These are phyloP conservation scores for Dryoscopus gambensis DNA, from an alignment of 2,113 vertebrate genomes.

Conservation along the genomic window DNA sequence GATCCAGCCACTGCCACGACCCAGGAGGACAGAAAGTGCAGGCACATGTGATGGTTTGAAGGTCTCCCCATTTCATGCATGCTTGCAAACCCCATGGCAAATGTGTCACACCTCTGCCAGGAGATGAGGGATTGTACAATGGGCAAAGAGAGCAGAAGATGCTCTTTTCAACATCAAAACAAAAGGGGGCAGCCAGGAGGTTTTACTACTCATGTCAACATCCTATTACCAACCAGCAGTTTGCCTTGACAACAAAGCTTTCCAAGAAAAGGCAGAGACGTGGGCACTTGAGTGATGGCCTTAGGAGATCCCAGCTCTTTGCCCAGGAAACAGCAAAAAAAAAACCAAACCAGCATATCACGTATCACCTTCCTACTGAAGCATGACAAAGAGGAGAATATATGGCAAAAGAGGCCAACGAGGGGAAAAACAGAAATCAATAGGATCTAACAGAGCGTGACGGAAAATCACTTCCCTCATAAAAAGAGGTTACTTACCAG, in stretches of 20 bases:
- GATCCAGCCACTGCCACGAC: rapidly evolving
- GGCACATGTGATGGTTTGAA: background rate
- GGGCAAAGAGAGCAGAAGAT: background rate
- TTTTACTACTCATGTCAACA: background rate
- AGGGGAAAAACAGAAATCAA: constrained; percentile 55
- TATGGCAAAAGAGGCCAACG: constrained; percentile 44
- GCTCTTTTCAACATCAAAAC: background rate
- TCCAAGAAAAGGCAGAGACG: constrained; percentile 15
- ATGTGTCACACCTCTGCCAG: background rate
- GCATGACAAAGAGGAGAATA: constrained; percentile 50
- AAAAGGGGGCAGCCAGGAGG: background rate
- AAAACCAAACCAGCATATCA: background rate
- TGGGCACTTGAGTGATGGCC: background rate
- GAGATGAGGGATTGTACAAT: background rate
- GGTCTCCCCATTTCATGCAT: background rate
- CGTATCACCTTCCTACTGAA: constrained; percentile 30
- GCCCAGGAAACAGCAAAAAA: background rate
- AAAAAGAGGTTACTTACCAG: constrained; percentile 60
- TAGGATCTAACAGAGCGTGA: constrained; percentile 58
- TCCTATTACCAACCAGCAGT: background rate
- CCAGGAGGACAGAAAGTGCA: background rate
- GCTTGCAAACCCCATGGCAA: background rate
- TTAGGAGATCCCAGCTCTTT: constrained; percentile 6
- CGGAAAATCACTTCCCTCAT: constrained; percentile 47
- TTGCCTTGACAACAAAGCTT: constrained; percentile 25